Percentiles rank a stretch among this genome's conserved stretches.
Evolutionary conservation across 2,113 vertebrate genomes (phyloP).

Genomic region (Callaeas wilsoni): DNA sequence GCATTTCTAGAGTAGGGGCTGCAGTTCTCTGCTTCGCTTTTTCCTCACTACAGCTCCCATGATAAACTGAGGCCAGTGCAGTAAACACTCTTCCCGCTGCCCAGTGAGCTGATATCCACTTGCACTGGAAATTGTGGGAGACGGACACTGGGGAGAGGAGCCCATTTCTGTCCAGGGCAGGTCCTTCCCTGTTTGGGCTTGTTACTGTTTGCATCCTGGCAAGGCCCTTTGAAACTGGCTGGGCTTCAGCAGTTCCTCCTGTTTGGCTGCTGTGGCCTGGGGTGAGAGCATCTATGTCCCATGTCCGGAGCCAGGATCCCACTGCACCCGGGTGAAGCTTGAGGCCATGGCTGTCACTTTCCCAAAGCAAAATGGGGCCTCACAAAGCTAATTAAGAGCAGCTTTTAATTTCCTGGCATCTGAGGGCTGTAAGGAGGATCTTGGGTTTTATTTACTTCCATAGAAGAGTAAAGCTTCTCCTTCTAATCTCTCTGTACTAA

Average conservation of each 20-base stretch:
- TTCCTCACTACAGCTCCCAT: neutral
- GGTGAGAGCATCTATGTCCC: accelerated
- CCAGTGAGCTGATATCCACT: accelerated
- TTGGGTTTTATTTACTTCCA: neutral
- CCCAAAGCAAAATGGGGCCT: constrained; percentile 10
- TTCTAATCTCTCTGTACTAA: neutral
- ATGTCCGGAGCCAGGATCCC: neutral
- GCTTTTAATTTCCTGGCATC: constrained; percentile 41
- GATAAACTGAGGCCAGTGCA: neutral
- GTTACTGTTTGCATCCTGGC: neutral
- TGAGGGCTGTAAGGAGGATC: neutral
- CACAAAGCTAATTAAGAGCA: constrained; percentile 24
- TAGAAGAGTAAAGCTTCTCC: neutral
- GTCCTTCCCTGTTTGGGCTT: neutral
- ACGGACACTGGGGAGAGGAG: neutral
- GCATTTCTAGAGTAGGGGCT: neutral
- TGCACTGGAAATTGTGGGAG: accelerated
- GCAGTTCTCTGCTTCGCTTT: neutral
- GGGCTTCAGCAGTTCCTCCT: neutral
- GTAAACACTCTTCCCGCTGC: accelerated
- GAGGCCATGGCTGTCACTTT: neutral
- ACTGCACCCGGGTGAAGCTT: neutral
- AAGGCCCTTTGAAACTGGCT: neutral
- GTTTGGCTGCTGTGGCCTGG: neutral
- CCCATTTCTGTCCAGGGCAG: neutral